Conservation (phyloP, 2,113 vertebrate species). For the Sakesphorus luctuosus region DNA sequence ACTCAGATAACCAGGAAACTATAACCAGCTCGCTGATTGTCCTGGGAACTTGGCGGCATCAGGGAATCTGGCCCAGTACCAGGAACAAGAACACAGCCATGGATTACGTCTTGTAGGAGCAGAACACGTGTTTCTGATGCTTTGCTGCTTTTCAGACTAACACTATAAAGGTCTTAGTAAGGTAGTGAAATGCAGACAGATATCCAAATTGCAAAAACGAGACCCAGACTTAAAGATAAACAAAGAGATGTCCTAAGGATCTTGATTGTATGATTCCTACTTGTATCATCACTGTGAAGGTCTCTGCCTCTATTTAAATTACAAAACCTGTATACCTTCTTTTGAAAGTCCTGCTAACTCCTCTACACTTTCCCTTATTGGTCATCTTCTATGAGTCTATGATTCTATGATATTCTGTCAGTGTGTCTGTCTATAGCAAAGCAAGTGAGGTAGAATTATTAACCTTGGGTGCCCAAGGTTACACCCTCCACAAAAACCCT, state of each 20-base stretch:
- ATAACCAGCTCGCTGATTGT: slow-evolving; percentile 25
- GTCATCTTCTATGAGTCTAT: background rate
- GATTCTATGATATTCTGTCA: background rate
- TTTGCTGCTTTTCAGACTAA: background rate
- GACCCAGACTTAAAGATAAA: background rate
- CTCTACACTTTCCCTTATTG: background rate
- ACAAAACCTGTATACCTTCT: background rate
- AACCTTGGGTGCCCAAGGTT: background rate
- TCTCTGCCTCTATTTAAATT: background rate
- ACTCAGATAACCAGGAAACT: slow-evolving; percentile 50
- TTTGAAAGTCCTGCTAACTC: background rate
- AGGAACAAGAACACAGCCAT: background rate
- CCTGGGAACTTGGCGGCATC: slow-evolving; percentile 1
- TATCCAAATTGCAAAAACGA: background rate
- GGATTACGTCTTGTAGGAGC: background rate
- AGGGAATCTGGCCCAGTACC: slow-evolving; percentile 5
- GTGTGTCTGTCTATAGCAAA: background rate
- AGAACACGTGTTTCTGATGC: background rate
- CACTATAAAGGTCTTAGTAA: background rate
- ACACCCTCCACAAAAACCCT: background rate
- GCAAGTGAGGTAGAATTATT: background rate
- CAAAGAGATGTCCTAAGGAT: background rate
- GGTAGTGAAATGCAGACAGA: background rate
- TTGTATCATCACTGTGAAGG: background rate
- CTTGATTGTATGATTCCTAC: background rate